Conservation (phyloP, 2,113 vertebrate species). For the Neofelis nebulosa region DNA sequence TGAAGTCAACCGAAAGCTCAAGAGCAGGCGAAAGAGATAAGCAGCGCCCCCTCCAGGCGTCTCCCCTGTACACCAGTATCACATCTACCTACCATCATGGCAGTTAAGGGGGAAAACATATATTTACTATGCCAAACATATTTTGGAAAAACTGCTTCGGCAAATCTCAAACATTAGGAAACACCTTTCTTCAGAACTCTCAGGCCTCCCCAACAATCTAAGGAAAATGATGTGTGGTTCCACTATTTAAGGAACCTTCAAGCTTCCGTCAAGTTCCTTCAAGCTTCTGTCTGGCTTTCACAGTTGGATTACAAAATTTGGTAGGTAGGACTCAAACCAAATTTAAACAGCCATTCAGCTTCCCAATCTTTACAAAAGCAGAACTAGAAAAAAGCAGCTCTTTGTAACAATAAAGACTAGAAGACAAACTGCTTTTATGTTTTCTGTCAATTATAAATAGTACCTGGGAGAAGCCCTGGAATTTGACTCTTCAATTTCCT, state of each 20-base stretch:
- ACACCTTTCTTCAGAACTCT: not conserved
- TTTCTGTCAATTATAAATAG: not conserved
- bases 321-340: not conserved
- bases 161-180: conserved; percentile 33
- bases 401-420: not conserved
- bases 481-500: not conserved
- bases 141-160: not conserved
- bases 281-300: not conserved
- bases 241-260: not conserved
- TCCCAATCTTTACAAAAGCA: not conserved
- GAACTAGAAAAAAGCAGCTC: not conserved
- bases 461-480: not conserved
- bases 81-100: not conserved
- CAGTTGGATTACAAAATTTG: not conserved
- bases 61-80: accelerated
- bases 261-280: not conserved
- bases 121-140: not conserved
- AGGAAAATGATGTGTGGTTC: not conserved
- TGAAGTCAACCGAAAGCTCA: not conserved
- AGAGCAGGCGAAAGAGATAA: not conserved
- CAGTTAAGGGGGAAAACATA: not conserved
- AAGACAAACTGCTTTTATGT: not conserved
- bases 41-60: accelerated
- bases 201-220: not conserved
- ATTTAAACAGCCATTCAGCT: not conserved